Conservation (phyloP, 2,797 vertebrate genomes). For the Lemur catta region DNA sequence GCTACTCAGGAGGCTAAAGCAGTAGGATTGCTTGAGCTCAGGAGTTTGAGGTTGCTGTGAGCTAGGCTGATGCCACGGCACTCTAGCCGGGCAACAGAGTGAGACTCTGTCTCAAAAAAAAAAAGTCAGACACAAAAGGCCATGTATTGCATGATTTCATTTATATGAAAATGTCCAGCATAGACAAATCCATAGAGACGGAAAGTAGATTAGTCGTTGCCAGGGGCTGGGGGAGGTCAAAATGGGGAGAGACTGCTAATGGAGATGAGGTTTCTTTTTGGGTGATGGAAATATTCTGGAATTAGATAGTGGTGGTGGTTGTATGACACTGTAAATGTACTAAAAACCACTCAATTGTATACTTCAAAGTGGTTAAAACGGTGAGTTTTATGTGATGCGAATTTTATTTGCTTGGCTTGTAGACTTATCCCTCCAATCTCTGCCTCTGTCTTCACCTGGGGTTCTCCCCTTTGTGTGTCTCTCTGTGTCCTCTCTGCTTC, state of each 20-base stretch:
- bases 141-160: background rate
- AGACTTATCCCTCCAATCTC: background rate
- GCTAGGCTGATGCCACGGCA: too few relatives aligned
- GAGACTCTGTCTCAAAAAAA: too few relatives aligned
- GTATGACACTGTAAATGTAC: background rate
- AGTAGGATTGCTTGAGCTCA: too few relatives aligned
- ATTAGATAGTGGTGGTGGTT: background rate
- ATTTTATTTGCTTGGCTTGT: background rate
- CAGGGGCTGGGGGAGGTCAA: background rate
- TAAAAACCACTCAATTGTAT: background rate
- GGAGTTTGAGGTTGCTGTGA: too few relatives aligned
- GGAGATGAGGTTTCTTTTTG: background rate
- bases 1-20: too few relatives aligned
- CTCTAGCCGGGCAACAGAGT: too few relatives aligned
- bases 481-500: background rate
- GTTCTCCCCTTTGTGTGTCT: background rate
- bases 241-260: background rate
- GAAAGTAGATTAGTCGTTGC: background rate
- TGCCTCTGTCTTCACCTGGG: background rate
- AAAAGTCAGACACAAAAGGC: background rate
- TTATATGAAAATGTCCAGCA: background rate
- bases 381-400: background rate
- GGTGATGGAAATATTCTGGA: background rate
- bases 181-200: background rate
- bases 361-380: background rate